Evolutionary conservation across 1,140 invertebrate genomes (phyloP), one percentile per base, ranked within the genome.

Genomic region (Achatina immaculata): DNA sequence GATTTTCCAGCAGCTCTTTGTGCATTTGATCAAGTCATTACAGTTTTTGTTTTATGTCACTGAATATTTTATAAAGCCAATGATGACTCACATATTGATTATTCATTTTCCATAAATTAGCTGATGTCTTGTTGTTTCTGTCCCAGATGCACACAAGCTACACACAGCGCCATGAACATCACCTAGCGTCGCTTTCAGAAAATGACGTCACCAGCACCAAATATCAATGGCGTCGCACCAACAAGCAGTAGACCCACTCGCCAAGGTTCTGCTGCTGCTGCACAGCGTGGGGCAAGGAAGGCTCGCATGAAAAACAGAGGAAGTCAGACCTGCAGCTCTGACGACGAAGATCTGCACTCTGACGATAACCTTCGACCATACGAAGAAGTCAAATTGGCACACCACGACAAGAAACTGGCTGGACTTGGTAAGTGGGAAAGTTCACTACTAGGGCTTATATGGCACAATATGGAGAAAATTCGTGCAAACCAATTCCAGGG

Each of bases 321-420:
- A 19, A 88, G 88, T 74, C 86, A 86, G 76, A 86, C 84, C 0
- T 86, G 86, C 75, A 88, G 87, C 76, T 87, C 86, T 71, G 88
- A 87, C 40, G 86, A 85, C 1, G 87, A 90, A 58, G 89, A 90
- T n/a, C 86, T 88, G 45, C 86, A 90, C 68, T 90, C 89, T 0
- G 89, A 90, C 74, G 89, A 90, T 75, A 90, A 90, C 73, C 84
- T 90, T 34, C 83, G 89, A 72, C 89, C 89, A 58, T 90, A 90
- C 75, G 89, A 90, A 65, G 88, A 89, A 81, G 88, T 90, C 45
- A 90, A 90, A 80, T 84, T 86, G 24, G 88, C 89, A 14, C 87
- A 89, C 74, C 86, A 90, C 78, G 87, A 90, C 79, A 90, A 90
- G 68, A 90, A 90, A 78, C 82, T 90, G 36, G 82, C 88, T 69